Evolutionary conservation across 1,140 invertebrate species (phyloP).

Genomic region (Caenorhabditis latens): DNA sequence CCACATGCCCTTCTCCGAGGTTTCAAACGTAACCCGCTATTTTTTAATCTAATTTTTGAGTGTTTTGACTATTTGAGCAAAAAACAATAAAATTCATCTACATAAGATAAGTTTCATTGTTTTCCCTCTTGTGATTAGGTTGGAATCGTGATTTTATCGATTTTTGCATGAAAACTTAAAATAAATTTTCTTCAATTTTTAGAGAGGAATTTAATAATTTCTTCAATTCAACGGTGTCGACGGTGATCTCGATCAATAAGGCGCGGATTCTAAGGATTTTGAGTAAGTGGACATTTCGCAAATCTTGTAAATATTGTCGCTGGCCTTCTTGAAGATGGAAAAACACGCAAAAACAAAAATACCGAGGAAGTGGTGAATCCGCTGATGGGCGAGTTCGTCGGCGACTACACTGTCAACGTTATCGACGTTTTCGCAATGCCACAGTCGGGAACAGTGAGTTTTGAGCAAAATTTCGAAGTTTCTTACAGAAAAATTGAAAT

Average conservation of each 20-base stretch:
- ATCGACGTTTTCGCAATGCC: constrained; percentile 99
- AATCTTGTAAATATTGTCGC: constrained; percentile 96
- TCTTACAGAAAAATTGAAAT: not conserved
- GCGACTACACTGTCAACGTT: constrained; percentile 98
- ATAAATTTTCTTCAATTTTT: not conserved
- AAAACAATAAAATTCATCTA: too few relatives aligned
- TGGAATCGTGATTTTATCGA: too few relatives aligned
- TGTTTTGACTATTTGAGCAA: too few relatives aligned
- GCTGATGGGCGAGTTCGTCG: constrained; percentile 99
- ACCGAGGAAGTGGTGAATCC: constrained; percentile 99
- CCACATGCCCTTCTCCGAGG: too few relatives aligned
- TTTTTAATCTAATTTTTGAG: too few relatives aligned
- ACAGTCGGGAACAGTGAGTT: constrained; percentile 85
- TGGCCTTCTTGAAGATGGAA: constrained; percentile 98
- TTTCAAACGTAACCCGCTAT: too few relatives aligned
- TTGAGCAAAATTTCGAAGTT: constrained; percentile 43
- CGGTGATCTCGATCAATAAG: constrained; percentile 58
- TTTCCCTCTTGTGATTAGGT: too few relatives aligned
- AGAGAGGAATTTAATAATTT: constrained; percentile 67
- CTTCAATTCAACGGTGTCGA: constrained; percentile 66
- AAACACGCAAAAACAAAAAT: constrained; percentile 99
- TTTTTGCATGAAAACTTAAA: too few relatives aligned
- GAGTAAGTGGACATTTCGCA: constrained; percentile 98
- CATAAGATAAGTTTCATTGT: too few relatives aligned
- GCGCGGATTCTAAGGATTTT: constrained; percentile 82